Evolutionary conservation across 2,888 invertebrate species (phyloP).

Genomic region (Mythimna lalbum): DNA sequence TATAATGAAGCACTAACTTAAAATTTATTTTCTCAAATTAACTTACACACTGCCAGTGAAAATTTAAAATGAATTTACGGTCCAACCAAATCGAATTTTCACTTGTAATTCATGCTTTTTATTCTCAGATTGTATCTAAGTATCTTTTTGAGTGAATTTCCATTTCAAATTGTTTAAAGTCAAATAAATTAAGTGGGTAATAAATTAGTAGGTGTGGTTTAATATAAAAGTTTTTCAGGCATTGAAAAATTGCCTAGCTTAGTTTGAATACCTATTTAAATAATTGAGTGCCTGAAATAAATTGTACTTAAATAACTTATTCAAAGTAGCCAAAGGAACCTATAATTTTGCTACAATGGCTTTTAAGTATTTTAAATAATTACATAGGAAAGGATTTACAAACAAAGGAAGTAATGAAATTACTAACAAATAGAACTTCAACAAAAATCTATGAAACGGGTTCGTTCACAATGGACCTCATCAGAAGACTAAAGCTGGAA

Average conservation of each 20-base stretch:
- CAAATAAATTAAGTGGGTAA: not conserved
- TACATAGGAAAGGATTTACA: not conserved
- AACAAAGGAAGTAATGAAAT: slow-evolving; percentile 3
- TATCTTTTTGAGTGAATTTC: slow-evolving; percentile 2
- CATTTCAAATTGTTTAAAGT: slow-evolving; percentile 15
- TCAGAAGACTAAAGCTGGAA: no score
- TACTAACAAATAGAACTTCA: not conserved
- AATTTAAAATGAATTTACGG: slow-evolving; percentile 47
- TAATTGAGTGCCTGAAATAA: not conserved
- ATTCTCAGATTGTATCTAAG: not conserved
- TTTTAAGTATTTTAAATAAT: not conserved
- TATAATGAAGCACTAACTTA: slow-evolving; percentile 24
- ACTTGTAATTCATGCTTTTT: slow-evolving; percentile 1
- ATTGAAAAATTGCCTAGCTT: not conserved
- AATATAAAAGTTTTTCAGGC: not conserved
- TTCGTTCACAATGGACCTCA: no score
- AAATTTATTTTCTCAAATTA: slow-evolving; percentile 11
- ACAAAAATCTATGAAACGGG: no score
- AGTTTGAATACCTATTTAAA: not conserved
- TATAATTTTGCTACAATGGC: not conserved
- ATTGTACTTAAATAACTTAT: slow-evolving; percentile 2
- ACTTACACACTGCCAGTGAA: slow-evolving; percentile 10
- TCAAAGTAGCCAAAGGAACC: not conserved
- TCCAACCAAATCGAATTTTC: slow-evolving; percentile 16
- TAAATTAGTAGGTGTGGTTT: not conserved